A percentile compares a stretch with the other conserved stretches of the same genome.
These are phyloP conservation scores for Eidolon dupreanum DNA, from an alignment of 2,797 vertebrate genomes.

Conservation along the genomic window DNA sequence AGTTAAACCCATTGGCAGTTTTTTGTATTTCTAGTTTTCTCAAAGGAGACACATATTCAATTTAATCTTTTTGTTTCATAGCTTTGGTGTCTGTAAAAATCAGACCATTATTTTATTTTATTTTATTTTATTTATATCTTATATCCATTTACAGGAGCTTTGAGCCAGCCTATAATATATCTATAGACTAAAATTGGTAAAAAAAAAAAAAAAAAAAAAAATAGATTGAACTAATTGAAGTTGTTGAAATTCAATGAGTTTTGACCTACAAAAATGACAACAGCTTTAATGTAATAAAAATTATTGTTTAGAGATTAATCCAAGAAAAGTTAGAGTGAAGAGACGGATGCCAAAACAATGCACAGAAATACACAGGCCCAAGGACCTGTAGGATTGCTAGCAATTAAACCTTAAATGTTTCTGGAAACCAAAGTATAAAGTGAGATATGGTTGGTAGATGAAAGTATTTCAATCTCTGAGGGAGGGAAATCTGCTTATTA, in stretches of 20 bases:
- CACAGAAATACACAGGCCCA: background rate
- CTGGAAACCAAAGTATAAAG: background rate
- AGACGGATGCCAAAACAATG: background rate
- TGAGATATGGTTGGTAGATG: background rate
- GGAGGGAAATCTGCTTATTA: background rate
- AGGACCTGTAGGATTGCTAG: rapidly evolving
- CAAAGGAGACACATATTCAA: background rate
- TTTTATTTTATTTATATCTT: background rate
- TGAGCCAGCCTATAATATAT: background rate
- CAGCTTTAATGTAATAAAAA: background rate
- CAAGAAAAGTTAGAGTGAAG: background rate
- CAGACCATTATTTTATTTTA: background rate
- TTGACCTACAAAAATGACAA: background rate
- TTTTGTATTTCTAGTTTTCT: background rate
- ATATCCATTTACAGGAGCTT: background rate
- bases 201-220: background rate
- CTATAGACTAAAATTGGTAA: background rate
- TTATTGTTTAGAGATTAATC: background rate
- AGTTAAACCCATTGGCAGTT: background rate
- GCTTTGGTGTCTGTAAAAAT: slow-evolving; percentile 31
- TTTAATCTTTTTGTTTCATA: background rate
- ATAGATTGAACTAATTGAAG: background rate
- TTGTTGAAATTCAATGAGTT: background rate
- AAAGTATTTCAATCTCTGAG: background rate
- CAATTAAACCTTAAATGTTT: background rate